These are phyloP conservation scores for Spermophilus dauricus DNA, from an alignment of 2,113 vertebrate species.

Conservation along the genomic window DNA sequence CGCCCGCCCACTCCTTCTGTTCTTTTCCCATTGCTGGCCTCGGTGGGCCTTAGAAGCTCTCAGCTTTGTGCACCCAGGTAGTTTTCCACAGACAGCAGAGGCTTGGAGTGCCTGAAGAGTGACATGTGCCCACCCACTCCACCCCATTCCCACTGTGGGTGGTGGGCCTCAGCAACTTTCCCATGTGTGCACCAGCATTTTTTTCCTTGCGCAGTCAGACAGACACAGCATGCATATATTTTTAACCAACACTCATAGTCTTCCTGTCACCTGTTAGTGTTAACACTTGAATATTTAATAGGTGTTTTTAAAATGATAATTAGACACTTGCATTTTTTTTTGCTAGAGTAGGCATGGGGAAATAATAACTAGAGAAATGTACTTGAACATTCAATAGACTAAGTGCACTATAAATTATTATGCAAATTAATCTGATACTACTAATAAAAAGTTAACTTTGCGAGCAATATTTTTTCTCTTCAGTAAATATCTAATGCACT, in stretches of 20 bases:
- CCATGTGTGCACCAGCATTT: neutral
- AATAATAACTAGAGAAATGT: neutral
- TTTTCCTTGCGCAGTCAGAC: neutral
- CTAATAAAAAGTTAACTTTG: neutral
- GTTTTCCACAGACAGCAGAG: neutral
- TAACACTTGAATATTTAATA: slow-evolving; percentile 2
- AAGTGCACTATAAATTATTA: neutral
- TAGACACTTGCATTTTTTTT: neutral
- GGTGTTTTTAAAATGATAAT: slow-evolving; percentile 36
- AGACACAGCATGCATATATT: neutral
- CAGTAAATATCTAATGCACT: neutral
- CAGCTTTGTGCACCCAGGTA: neutral
- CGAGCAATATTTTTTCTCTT: neutral
- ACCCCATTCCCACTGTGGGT: neutral
- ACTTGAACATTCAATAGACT: neutral
- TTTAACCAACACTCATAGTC: neutral
- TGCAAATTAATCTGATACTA: neutral
- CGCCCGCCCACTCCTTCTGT: neutral
- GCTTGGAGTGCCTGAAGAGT: neutral
- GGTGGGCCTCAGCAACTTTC: neutral
- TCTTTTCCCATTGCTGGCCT: neutral
- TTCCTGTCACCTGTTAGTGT: slow-evolving; percentile 4
- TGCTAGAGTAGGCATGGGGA: neutral
- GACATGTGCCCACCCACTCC: neutral
- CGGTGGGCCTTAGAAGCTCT: neutral